A percentile compares a stretch with the other conserved stretches of the same genome.
These are phyloP conservation scores for Nesospiza acunhae DNA, from an alignment of 2,113 vertebrate genomes.

Conservation along the genomic window DNA sequence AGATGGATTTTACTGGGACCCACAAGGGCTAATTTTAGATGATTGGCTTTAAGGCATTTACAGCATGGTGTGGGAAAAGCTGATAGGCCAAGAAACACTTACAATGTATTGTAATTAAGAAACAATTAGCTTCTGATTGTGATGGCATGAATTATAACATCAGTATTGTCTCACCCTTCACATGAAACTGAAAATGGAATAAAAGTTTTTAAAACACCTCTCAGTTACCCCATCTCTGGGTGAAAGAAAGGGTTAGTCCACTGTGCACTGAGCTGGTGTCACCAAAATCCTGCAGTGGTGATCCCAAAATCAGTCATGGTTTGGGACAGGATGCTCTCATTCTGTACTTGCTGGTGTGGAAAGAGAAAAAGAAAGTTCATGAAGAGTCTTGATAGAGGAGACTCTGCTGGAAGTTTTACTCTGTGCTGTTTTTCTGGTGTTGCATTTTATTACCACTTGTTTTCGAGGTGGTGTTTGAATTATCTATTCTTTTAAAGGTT, in stretches of 20 bases:
- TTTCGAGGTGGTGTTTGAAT: neutral
- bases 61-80: neutral
- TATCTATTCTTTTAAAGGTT: neutral
- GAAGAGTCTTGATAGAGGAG: neutral
- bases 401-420: neutral
- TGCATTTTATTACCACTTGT: neutral
- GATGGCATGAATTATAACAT: neutral
- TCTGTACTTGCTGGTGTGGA: neutral
- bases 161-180: neutral
- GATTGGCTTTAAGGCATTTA: neutral
- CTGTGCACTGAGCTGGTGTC: neutral
- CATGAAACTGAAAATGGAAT: neutral
- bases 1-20: neutral
- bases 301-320: neutral
- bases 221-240: neutral
- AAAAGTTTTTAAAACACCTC: neutral
- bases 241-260: neutral
- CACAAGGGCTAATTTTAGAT: neutral
- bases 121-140: neutral
- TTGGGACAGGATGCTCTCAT: neutral
- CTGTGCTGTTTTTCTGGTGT: neutral
- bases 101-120: neutral
- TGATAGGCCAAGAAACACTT: neutral
- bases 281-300: neutral
- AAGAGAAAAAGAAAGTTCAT: neutral